A percentile compares a stretch with the other conserved stretches of the same genome.
phyloP scores from a whole-genome alignment of 2,888 invertebrate genomes.

The Platycnemis pennipes region DNA sequence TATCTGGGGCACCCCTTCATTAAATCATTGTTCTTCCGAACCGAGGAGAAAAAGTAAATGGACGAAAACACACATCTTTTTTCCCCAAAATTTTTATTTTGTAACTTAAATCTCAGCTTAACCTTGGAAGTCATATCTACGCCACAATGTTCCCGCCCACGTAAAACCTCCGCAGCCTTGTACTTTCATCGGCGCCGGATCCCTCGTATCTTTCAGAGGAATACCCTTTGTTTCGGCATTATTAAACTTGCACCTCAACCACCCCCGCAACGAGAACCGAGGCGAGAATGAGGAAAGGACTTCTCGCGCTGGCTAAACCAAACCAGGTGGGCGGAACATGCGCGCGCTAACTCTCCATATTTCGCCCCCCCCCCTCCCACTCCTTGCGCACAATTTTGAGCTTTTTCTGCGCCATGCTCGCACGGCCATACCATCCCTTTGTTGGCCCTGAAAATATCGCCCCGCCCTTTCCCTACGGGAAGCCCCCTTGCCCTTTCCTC shows the following conservation, averaged over 20 bases:
- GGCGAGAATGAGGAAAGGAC: no score
- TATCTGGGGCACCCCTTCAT: no score
- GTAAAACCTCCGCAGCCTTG: neutral
- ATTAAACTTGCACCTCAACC: slow-evolving; percentile 49
- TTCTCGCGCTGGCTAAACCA: neutral
- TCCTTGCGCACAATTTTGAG: neutral
- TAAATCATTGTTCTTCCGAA: neutral
- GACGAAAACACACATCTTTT: neutral
- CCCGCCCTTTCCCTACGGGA: slow-evolving; percentile 3
- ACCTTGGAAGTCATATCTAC: slow-evolving; percentile 26
- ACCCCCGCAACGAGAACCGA: neutral
- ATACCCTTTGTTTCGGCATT: slow-evolving; percentile 55
- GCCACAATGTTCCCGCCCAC: neutral
- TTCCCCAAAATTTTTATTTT: neutral
- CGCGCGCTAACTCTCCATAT: neutral
- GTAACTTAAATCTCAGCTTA: slow-evolving; percentile 10
- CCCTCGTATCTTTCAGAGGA: slow-evolving; percentile 5
- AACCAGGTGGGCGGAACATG: neutral
- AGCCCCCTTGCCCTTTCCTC: neutral
- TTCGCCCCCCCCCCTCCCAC: neutral
- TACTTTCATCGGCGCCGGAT: slow-evolving; percentile 8
- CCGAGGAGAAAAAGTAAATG: neutral
- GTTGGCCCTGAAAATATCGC: slow-evolving; percentile 36
- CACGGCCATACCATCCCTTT: slow-evolving; percentile 42
- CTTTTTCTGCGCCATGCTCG: neutral